Evolutionary conservation across 92 coral and sea anemone genomes (phyloP), one percentile per base, ranked within the genome.

Genomic region (Micromussa lordhowensis): DNA sequence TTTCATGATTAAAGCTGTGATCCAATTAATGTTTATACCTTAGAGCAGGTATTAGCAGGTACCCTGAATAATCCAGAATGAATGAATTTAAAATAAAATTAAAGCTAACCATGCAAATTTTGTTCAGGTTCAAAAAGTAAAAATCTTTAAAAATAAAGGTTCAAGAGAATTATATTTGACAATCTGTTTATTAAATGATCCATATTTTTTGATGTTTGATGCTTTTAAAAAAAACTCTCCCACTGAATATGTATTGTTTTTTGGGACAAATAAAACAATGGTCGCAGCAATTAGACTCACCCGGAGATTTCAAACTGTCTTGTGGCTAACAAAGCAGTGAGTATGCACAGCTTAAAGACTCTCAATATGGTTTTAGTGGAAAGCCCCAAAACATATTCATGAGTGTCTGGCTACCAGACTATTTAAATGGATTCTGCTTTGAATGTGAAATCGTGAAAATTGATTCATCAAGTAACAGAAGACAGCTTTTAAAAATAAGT

Each of bases 21-120:
- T 61, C 26, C 63, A 58, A 40, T 44, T 7, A 0, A 16, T 86
- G 82, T 86, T 77, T 78, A 77, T 48, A 63, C 83, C 77, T 4
- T n/a, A 6, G 13, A 63, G 68, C 89, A 86, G 89, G 89, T 86
- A 61, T 35, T 63, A 44, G 29, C 89, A 77, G 89, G 89, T 86
- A 26, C n/a, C 63, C 22, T 38, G 82, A 77, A 77, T 40, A 48
- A 66, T 32, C 64, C 76, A 77, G 64, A 31, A 84, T 35, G 64
- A 18, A 48, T 68, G 22, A 82, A 82, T 82, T 82, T 82, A 1
- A 51, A 82, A 82, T 82, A 4, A 49, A 82, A 82, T 30, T 31
- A 29, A 82, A 82, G 19, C 18, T 30, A 32, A 82, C 31, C 51
- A 51, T 82, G 86, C 78, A 68, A 82, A 82, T 82, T 49, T 49